These are phyloP conservation scores for Triops longicaudatus DNA, from an alignment of 1,140 invertebrate genomes.

Conservation along the genomic window DNA sequence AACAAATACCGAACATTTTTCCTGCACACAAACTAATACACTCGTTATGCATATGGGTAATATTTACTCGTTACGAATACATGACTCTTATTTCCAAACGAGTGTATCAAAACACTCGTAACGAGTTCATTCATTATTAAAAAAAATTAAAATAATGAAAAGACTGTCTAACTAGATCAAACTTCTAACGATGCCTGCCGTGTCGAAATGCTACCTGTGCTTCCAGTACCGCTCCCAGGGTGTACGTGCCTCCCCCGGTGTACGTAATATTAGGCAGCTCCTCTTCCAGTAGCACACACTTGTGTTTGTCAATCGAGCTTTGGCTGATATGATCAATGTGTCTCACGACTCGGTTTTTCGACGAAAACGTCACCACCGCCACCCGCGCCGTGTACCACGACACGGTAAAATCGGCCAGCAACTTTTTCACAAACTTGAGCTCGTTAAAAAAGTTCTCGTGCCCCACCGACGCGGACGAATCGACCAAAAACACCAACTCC, in stretches of 20 bases:
- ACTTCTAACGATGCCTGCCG: neutral
- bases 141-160: neutral
- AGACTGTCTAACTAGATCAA: neutral
- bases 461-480: slow-evolving; percentile 58
- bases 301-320: slow-evolving; percentile 45
- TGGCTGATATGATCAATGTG: slow-evolving; percentile 53
- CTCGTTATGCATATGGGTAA: no score
- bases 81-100: no score
- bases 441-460: slow-evolving; percentile 57
- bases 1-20: no score
- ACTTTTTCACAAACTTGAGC: slow-evolving; percentile 58
- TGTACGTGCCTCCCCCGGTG: slow-evolving; percentile 58
- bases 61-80: no score
- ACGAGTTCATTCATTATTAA: neutral
- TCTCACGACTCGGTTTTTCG: slow-evolving; percentile 46
- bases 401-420: slow-evolving; percentile 60
- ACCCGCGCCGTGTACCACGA: slow-evolving; percentile 53
- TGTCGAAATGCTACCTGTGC: slow-evolving; percentile 46
- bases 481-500: slow-evolving; percentile 60
- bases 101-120: neutral
- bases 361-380: slow-evolving; percentile 58
- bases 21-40: no score
- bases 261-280: slow-evolving; percentile 53
- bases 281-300: slow-evolving; percentile 54
- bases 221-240: slow-evolving; percentile 54